Percentiles rank a stretch among this genome's conserved stretches.
Conservation (phyloP, 2,888 invertebrate genomes). For the Cerceris rybyensis region DNA sequence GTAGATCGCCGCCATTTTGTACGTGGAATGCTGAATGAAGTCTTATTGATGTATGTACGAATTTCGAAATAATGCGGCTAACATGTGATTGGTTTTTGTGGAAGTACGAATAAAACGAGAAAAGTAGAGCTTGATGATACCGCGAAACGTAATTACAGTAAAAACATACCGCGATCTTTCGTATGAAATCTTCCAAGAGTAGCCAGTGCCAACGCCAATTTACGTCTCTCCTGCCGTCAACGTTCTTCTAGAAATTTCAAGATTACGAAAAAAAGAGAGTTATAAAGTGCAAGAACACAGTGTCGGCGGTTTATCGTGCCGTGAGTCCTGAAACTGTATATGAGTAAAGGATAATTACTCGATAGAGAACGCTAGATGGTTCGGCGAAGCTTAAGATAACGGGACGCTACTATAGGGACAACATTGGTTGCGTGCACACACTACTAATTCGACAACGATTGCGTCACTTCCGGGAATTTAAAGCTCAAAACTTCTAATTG, state of each 20-base stretch:
- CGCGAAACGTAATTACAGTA: conserved; percentile 35
- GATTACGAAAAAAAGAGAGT: conserved; percentile 18
- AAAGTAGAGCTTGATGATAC: conserved; percentile 27
- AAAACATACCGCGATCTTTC: conserved; percentile 48
- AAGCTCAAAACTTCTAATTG: conserved; percentile 49
- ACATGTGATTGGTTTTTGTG: conserved; percentile 54
- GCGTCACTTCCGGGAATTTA: conserved; percentile 59
- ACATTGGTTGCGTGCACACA: conserved; percentile 52
- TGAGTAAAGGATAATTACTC: conserved; percentile 38
- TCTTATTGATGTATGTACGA: conserved; percentile 55
- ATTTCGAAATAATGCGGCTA: conserved; percentile 48
- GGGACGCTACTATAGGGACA: conserved; percentile 48
- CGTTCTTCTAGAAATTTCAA: conserved; percentile 41
- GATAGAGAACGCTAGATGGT: conserved; percentile 30
- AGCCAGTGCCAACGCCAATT: conserved; percentile 43
- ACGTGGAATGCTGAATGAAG: conserved; percentile 48
- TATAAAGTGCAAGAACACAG: conserved; percentile 33
- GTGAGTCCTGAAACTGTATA: conserved; percentile 33
- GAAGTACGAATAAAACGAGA: conserved; percentile 29
- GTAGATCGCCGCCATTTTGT: conserved; percentile 56
- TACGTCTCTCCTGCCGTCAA: conserved; percentile 42
- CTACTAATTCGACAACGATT: conserved; percentile 29
- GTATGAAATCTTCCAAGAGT: conserved; percentile 34
- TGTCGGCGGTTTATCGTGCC: conserved; percentile 32
- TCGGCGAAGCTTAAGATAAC: conserved; percentile 40